A percentile compares a stretch with the other conserved stretches of the same genome.
Conservation (phyloP, 37 sponge, comb jelly and placozoan species). For the Hexactinellida sp. region DNA sequence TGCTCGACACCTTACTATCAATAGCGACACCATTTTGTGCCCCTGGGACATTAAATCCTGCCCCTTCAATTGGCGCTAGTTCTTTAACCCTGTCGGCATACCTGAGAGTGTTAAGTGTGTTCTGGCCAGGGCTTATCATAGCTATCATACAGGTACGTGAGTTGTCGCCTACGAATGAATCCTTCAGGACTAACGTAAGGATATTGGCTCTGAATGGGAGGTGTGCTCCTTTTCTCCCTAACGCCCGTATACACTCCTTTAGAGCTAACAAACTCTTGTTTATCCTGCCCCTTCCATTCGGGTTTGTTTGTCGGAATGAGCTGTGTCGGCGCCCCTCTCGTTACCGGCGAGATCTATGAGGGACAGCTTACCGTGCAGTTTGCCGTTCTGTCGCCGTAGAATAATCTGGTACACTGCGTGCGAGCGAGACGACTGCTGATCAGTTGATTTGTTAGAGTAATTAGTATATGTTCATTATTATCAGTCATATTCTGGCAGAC, state of each 20-base stretch:
- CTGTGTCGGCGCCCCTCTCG: constrained; percentile 95
- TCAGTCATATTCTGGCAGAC: not conserved
- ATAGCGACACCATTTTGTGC: not conserved
- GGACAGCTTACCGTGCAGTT: constrained; percentile 91
- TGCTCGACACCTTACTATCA: not conserved
- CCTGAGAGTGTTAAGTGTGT: constrained; percentile 89
- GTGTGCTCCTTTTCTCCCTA: constrained; percentile 77
- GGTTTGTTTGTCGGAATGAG: constrained; percentile 74
- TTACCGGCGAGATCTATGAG: constrained; percentile 95
- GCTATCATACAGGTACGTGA: constrained; percentile 97
- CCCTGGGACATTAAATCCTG: not conserved
- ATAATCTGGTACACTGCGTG: constrained; percentile 95
- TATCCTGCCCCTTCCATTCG: constrained; percentile 96
- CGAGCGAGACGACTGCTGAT: constrained; percentile 89
- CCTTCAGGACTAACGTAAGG: constrained; percentile 88
- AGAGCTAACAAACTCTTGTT: constrained; percentile 90
- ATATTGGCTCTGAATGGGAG: constrained; percentile 91
- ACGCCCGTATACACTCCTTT: constrained; percentile 97
- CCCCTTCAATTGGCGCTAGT: not conserved
- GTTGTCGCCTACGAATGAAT: constrained; percentile 90
- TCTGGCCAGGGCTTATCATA: constrained; percentile 91
- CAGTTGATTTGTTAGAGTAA: constrained; percentile 13
- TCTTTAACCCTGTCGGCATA: constrained; percentile 86
- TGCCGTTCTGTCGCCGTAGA: constrained; percentile 50
- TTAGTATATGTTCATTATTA: not conserved